These are phyloP conservation scores for Ptiloglossa arizonensis DNA, from an alignment of 1,140 invertebrate genomes.

Conservation along the genomic window DNA sequence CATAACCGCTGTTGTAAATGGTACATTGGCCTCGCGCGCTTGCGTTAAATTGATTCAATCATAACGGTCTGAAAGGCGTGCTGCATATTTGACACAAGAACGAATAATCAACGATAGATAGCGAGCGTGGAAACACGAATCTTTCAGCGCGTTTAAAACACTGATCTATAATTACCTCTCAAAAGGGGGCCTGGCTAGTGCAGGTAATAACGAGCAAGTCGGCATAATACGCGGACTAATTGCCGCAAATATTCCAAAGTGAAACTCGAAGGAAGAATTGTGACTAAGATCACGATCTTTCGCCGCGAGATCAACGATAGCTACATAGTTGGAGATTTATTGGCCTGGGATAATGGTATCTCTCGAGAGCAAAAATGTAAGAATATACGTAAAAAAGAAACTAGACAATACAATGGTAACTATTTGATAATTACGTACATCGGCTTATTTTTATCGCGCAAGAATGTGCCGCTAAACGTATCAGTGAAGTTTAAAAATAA, in stretches of 20 bases:
- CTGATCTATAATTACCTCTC: conserved; percentile 52
- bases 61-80: conserved; percentile 57
- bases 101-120: conserved; percentile 46
- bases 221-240: conserved; percentile 41
- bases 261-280: not conserved
- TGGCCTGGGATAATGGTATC: no score
- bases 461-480: no score
- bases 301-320: no score
- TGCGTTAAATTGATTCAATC: conserved; percentile 61
- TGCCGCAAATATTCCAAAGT: conserved; percentile 14
- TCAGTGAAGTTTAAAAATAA: no score
- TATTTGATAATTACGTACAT: no score
- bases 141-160: conserved; percentile 40
- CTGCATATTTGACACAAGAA: conserved; percentile 58
- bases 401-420: no score
- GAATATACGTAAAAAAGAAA: no score
- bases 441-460: no score
- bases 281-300: conserved; percentile 13
- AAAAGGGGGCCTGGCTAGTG: conserved; percentile 32
- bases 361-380: no score
- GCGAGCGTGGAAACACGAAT: conserved; percentile 26
- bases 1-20: conserved; percentile 10
- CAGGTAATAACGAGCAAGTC: conserved; percentile 36
- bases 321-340: no score
- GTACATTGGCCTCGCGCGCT: not conserved